phyloP scores from a whole-genome alignment of 2,797 vertebrate species.

The Malacoctenus gilli region DNA sequence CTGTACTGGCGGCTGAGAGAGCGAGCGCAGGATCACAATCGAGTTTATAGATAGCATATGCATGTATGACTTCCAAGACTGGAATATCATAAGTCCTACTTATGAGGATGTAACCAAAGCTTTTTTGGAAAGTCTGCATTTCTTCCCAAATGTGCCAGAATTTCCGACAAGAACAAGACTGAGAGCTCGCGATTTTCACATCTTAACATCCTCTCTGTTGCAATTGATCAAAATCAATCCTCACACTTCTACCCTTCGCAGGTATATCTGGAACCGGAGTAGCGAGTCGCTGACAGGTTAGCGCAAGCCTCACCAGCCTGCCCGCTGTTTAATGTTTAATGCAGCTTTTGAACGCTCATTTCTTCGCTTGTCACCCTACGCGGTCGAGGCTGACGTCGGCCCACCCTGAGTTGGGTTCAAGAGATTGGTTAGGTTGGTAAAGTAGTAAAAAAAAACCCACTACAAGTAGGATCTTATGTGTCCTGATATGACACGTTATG shows the following conservation, averaged over 20 bases:
- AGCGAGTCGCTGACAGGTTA: not conserved
- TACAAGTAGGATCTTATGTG: too few species aligned
- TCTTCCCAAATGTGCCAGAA: not conserved
- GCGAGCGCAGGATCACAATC: too few species aligned
- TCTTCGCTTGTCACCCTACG: not conserved
- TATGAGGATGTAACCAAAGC: not conserved
- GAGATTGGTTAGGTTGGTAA: too few species aligned
- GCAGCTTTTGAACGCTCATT: not conserved
- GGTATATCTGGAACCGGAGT: not conserved
- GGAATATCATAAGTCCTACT: not conserved
- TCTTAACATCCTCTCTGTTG: not conserved
- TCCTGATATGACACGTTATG: not conserved
- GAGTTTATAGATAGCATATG: too few species aligned
- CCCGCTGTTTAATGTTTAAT: not conserved
- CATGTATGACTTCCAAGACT: too few species aligned
- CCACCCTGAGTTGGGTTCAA: not conserved
- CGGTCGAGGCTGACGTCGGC: not conserved
- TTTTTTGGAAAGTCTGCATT: not conserved
- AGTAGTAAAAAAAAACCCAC: too few species aligned
- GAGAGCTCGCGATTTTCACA: not conserved
- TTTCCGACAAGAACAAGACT: not conserved
- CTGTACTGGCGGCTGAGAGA: too few species aligned
- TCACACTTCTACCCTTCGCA: not conserved
- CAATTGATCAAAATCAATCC: too few species aligned
- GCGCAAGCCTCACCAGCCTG: not conserved